These are phyloP conservation scores for Chaetorhynchus papuensis DNA, from an alignment of 2,113 vertebrate genomes.

Conservation along the genomic window DNA sequence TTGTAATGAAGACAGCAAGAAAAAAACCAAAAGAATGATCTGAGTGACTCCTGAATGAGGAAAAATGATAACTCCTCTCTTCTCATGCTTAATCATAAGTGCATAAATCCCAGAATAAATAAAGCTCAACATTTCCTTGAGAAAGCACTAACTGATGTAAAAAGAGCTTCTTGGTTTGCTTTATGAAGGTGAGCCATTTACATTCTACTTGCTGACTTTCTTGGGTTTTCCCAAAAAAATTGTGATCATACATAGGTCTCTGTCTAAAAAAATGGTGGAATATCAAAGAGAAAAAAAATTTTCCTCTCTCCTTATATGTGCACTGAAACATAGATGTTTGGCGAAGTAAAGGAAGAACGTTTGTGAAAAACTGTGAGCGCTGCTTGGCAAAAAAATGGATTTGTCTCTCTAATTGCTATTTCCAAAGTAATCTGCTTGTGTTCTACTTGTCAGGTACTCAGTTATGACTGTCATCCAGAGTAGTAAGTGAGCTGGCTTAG, in stretches of 20 bases:
- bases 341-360: not conserved
- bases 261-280: conserved; percentile 19
- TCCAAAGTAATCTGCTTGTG: not conserved
- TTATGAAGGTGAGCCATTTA: not conserved
- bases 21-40: not conserved
- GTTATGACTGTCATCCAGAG: not conserved
- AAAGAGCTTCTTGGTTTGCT: not conserved
- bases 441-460: not conserved
- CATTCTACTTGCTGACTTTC: not conserved
- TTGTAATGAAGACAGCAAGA: not conserved
- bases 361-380: not conserved
- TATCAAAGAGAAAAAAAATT: not conserved
- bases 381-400: not conserved
- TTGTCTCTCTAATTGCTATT: not conserved
- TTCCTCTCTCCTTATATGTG: not conserved
- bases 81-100: not conserved
- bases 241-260: not conserved
- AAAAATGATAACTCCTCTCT: not conserved
- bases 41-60: not conserved
- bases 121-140: not conserved
- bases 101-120: not conserved
- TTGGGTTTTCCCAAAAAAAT: not conserved
- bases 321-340: not conserved
- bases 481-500: not conserved
- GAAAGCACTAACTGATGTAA: not conserved